A percentile compares a stretch with the other conserved stretches of the same genome.
Evolutionary conservation across 2,113 vertebrate genomes (phyloP).

Genomic region (Anser cygnoides): DNA sequence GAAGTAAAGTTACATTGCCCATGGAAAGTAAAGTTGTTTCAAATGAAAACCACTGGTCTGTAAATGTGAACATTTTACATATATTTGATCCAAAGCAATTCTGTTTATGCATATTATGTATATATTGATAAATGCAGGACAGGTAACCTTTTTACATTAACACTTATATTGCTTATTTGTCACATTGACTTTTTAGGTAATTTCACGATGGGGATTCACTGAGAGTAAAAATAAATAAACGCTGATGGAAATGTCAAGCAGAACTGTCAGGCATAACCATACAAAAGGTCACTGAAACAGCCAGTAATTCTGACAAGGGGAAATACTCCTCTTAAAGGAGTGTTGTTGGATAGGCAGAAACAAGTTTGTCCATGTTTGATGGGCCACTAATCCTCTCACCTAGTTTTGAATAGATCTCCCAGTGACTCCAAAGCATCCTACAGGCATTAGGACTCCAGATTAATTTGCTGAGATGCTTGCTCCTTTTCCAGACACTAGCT

Average conservation of each 20-base stretch:
- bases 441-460: not conserved
- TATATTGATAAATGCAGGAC: not conserved
- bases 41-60: not conserved
- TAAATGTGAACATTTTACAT: fast-evolving
- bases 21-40: not conserved
- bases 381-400: not conserved
- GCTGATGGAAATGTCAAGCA: not conserved
- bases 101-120: not conserved
- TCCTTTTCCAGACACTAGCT: not conserved
- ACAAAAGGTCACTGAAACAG: not conserved
- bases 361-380: not conserved
- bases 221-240: not conserved
- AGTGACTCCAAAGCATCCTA: not conserved
- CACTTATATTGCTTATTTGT: not conserved
- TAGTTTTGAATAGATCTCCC: not conserved
- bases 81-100: not conserved
- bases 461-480: not conserved
- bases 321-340: not conserved
- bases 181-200: not conserved
- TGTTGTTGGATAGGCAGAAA: not conserved
- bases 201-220: not conserved
- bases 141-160: not conserved
- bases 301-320: not conserved
- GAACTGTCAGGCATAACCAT: not conserved
- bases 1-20: not conserved